These are phyloP conservation scores for Illadopsis cleaveri DNA, from an alignment of 2,113 vertebrate genomes.

Conservation along the genomic window DNA sequence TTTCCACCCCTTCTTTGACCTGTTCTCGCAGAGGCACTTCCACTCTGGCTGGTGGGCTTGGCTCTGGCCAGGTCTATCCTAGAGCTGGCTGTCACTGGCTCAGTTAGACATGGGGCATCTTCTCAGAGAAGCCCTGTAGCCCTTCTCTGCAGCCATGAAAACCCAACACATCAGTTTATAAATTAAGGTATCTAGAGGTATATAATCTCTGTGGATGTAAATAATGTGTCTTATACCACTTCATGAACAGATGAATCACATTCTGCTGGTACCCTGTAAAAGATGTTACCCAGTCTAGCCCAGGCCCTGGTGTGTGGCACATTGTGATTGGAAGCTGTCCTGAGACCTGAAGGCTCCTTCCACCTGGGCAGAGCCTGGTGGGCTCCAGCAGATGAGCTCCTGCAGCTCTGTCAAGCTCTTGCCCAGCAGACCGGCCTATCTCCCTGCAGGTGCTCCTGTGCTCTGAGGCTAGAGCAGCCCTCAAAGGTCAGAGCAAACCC, in stretches of 20 bases:
- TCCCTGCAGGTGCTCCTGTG: neutral
- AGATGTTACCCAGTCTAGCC: neutral
- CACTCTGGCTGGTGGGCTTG: neutral
- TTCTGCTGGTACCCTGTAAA: neutral
- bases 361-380: neutral
- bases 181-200: neutral
- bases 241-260: neutral
- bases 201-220: neutral
- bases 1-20: neutral
- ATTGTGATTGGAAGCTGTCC: neutral
- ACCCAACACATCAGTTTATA: neutral
- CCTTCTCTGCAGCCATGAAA: neutral
- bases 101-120: neutral
- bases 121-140: neutral
- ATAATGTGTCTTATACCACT: neutral
- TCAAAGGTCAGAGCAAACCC: neutral
- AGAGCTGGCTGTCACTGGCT: neutral
- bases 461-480: neutral
- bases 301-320: neutral
- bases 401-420: rapidly evolving
- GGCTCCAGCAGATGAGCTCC: neutral
- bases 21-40: neutral
- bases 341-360: neutral
- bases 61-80: neutral
- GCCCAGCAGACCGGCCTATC: neutral